Percentiles rank a stretch among this genome's conserved stretches.
Conservation (phyloP, 64 coral and sea anemone species). For the Anthopleura sola region DNA sequence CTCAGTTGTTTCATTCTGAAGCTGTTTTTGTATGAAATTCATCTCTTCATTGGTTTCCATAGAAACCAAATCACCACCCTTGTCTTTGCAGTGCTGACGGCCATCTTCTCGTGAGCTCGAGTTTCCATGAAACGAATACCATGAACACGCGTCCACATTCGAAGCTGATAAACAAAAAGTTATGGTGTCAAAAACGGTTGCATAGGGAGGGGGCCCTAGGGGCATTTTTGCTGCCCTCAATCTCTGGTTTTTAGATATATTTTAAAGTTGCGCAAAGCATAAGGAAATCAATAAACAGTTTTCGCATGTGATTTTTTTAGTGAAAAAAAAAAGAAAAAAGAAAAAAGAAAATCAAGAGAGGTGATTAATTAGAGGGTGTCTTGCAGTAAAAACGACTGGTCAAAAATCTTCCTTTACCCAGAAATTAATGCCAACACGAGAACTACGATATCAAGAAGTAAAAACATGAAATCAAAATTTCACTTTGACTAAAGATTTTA, state of each 20-base stretch:
- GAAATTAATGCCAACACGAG: too few species aligned
- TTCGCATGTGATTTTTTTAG: too few species aligned
- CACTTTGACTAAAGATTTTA: not conserved
- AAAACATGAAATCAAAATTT: not conserved
- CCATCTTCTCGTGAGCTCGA: not conserved
- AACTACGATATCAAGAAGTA: not conserved
- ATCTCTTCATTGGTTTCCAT: conserved; percentile 34
- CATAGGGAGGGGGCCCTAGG: not conserved
- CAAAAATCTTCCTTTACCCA: too few species aligned
- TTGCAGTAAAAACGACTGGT: too few species aligned
- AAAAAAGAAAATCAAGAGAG: too few species aligned
- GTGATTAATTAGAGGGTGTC: too few species aligned
- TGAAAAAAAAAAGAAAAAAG: too few species aligned
- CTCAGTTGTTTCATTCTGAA: not conserved
- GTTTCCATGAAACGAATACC: not conserved
- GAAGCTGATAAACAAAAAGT: not conserved
- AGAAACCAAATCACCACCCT: conserved; percentile 29
- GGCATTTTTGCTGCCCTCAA: not conserved
- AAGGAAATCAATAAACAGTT: too few species aligned
- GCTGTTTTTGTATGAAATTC: not conserved
- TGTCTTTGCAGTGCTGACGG: not conserved
- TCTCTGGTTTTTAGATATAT: not conserved
- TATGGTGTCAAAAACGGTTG: not conserved
- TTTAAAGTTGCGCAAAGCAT: not conserved
- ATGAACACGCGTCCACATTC: not conserved